These are phyloP conservation scores for Atlantisia rogersi DNA, from an alignment of 2,113 vertebrate genomes.

Conservation along the genomic window DNA sequence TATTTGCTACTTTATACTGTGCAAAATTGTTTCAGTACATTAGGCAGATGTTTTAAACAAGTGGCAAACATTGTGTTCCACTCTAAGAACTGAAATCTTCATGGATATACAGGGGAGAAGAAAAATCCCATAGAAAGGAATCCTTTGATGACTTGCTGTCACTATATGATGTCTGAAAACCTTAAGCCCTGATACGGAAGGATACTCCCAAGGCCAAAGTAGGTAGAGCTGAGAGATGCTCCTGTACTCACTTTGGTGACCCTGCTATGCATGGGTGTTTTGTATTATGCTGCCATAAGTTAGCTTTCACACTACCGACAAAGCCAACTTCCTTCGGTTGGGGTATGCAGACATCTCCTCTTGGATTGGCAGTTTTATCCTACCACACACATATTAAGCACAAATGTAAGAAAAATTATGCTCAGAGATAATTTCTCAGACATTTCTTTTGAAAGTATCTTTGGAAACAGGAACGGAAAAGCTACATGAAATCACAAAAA, in stretches of 20 bases:
- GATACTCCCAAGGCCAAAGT: background rate
- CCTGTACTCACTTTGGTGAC: background rate
- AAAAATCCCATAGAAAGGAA: background rate
- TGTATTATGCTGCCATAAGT: background rate
- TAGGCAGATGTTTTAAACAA: background rate
- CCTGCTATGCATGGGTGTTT: background rate
- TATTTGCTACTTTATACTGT: background rate
- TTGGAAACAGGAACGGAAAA: background rate
- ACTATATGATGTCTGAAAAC: background rate
- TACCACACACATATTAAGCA: accelerated
- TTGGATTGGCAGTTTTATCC: background rate
- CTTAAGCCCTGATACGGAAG: background rate
- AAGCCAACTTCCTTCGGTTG: background rate
- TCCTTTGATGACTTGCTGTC: background rate
- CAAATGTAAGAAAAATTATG: background rate
- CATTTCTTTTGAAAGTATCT: background rate
- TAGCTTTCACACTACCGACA: background rate
- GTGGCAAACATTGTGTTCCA: background rate
- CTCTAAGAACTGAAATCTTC: background rate
- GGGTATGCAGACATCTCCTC: background rate
- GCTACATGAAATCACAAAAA: background rate
- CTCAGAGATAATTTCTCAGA: background rate
- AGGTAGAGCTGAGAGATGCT: background rate
- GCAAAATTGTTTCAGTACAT: background rate
- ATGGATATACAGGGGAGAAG: background rate